phyloP scores from a whole-genome alignment of 2,797 vertebrate species.

The Semaprochilodus insignis region DNA sequence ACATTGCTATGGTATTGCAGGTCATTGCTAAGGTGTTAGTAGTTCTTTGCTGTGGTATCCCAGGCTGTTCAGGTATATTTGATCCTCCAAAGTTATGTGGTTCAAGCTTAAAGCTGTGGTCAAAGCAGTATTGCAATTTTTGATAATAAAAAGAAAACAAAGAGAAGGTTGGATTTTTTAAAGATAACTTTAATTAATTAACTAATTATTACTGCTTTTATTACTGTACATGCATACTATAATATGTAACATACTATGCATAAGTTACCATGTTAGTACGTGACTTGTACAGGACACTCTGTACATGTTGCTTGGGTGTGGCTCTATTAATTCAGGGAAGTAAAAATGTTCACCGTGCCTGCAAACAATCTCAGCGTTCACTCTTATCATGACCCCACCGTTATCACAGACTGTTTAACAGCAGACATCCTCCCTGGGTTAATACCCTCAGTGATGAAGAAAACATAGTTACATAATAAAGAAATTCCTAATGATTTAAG shows the following conservation, averaged over 20 bases:
- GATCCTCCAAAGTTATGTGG: no score
- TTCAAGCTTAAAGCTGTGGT: no score
- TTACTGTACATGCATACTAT: neutral
- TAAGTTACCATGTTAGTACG: neutral
- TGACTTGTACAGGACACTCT: slow-evolving; percentile 1
- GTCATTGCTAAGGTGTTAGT: no score
- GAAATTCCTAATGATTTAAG: neutral
- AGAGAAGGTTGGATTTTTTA: no score
- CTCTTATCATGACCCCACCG: slow-evolving; percentile 25
- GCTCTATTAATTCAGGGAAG: neutral
- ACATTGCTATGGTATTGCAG: no score
- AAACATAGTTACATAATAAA: neutral
- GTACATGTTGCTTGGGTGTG: slow-evolving; percentile 11
- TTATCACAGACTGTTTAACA: slow-evolving; percentile 31
- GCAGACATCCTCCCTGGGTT: neutral
- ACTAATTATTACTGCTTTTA: no score
- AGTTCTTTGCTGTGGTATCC: no score
- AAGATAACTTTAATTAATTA: no score
- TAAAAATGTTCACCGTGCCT: neutral
- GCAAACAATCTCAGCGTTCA: neutral
- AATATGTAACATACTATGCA: no score
- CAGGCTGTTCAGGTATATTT: no score
- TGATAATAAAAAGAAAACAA: no score
- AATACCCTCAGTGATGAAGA: neutral
- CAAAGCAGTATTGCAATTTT: no score